phyloP scores from a whole-genome alignment of 2,113 vertebrate genomes.

The Gopherus flavomarginatus region DNA sequence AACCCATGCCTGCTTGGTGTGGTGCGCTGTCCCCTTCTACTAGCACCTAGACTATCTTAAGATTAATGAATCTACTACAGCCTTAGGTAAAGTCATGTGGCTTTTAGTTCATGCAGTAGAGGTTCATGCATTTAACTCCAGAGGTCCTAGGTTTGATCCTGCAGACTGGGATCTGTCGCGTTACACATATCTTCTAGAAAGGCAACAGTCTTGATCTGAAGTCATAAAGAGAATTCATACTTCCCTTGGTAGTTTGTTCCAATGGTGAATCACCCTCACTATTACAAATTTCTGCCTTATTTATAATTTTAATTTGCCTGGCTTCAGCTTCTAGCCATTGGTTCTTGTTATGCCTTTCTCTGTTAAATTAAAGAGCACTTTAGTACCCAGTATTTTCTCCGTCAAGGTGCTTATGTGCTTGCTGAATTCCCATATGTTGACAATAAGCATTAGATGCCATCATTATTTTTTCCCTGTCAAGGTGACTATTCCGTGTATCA shows the following conservation, averaged over 20 bases:
- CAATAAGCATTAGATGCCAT: background rate
- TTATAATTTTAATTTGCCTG: background rate
- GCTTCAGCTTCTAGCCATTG: background rate
- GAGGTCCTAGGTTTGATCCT: too few species aligned
- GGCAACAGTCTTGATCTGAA: background rate
- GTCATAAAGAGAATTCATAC: background rate
- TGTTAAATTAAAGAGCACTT: background rate
- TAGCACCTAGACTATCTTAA: too few species aligned
- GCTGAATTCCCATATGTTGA: background rate
- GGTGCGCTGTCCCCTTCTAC: too few species aligned
- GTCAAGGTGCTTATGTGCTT: background rate
- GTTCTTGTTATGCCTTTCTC: background rate
- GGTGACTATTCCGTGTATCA: background rate
- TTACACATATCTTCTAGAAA: background rate
- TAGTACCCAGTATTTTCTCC: background rate
- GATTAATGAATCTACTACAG: too few species aligned
- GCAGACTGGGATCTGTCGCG: too few species aligned
- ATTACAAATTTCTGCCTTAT: background rate
- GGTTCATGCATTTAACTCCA: too few species aligned
- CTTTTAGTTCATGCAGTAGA: too few species aligned
- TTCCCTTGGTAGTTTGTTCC: background rate
- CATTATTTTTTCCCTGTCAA: background rate
- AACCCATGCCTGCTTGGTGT: too few species aligned
- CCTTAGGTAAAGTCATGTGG: too few species aligned
- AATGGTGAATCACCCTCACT: background rate